A percentile compares a stretch with the other conserved stretches of the same genome.
Conservation (phyloP, 2,797 vertebrate species). For the Hydrophis major region DNA sequence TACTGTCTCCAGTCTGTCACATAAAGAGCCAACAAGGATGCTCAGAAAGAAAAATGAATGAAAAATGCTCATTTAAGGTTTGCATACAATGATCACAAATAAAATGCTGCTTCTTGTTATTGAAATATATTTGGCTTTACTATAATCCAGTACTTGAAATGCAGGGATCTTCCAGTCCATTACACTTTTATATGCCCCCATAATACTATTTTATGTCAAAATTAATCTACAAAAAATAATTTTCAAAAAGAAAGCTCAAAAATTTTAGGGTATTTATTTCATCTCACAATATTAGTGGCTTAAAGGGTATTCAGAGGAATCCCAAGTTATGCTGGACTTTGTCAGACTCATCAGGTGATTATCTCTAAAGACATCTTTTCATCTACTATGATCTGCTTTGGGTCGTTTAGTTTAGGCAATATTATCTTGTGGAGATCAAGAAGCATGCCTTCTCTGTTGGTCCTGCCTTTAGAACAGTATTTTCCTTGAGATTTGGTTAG, state of each 20-base stretch:
- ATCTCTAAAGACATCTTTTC: neutral
- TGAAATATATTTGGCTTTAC: conserved; percentile 44
- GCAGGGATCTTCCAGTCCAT: neutral
- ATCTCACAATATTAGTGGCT: neutral
- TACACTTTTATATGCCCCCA: neutral
- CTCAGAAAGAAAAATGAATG: conserved; percentile 28
- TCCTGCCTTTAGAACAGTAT: neutral
- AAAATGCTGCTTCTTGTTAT: conserved; percentile 43
- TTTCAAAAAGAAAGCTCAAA: neutral
- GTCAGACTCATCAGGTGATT: neutral
- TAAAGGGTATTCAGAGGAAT: neutral
- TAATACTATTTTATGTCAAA: neutral
- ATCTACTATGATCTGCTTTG: neutral
- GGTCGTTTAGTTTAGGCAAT: neutral
- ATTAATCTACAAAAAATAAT: neutral
- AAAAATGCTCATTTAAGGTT: conserved; percentile 51
- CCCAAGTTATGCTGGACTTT: neutral
- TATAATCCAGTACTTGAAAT: conserved; percentile 18
- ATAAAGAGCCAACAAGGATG: conserved; percentile 39
- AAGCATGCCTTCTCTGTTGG: neutral
- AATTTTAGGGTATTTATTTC: neutral
- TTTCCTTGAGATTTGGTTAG: neutral
- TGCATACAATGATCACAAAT: conserved; percentile 37
- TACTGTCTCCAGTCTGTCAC: conserved; percentile 80
- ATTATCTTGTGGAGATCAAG: neutral